Evolutionary conservation across 30 jellyfish, hydroid and myxozoan species (phyloP), one percentile per base, ranked within the genome.

Genomic region (Rhopilema esculentum): DNA sequence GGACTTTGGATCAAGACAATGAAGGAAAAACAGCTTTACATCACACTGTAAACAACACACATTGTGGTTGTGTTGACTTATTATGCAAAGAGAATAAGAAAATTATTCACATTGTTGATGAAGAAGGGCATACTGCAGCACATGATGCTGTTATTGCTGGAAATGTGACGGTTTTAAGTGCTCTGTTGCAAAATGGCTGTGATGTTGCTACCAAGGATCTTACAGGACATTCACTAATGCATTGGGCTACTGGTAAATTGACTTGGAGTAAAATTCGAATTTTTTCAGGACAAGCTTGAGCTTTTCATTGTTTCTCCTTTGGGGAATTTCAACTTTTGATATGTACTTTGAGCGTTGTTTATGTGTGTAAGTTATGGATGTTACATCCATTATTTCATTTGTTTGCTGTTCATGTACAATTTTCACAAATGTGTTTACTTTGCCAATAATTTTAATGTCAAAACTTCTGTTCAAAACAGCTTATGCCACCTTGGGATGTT

Each of bases 1-100:
- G 96, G 89, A 79, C 52, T 16, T 53, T 88, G 20, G 90, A 75
- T 49, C 91, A 90, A 74, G 97, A 90, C 49, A 53, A 66, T 70
- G 94, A 90, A 7, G 97, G 97, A 22, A 90, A 90, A 76, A 78
- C 93, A 24, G 97, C 97, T 31, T 69, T 90, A 27, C 97, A 90
- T 61, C 90, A 90, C 48, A 90, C 97, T 16, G 62, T 88, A 20
- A 78, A 85, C 69, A 90, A 90, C 72, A 90, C 97, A 0, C 97
- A 90, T 61, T 66, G 91, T 48, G 97, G 97, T 15, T 90, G 97
- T 83, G 93, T 82, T 8, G 93, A 82, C 1, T 21, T 90, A 76
- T 69, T 90, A 21, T 90, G 97, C 25, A 76, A 48, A 29, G 87
- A 83, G 24, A 78, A 83, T 53, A 52, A 68, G 72, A 83, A 72